Evolutionary conservation across 2,113 vertebrate genomes (phyloP), one percentile per base, ranked within the genome.

Genomic region (Pholis gunnellus): DNA sequence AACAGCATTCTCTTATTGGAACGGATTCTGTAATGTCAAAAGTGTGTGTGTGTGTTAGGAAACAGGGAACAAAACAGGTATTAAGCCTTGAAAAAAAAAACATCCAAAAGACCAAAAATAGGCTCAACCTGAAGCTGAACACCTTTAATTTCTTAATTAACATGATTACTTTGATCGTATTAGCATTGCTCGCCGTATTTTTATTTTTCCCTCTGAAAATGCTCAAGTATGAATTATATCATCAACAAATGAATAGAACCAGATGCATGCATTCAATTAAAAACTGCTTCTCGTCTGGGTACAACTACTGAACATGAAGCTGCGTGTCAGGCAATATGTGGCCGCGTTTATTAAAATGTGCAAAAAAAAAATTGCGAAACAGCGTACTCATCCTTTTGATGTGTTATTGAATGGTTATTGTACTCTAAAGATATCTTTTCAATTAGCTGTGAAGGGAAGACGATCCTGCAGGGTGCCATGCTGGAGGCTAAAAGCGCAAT

Each of bases 1-100:
- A 99, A 95, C 92, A 99, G 95, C 97, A 99, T 96, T 95, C 96
- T 98, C 96, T 98, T 99, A 95, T 97, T 99, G 95, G 98, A 99
- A 94, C 99, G 99, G 95, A 99, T 99, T 95, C 99, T 99, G 97
- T 90, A 88, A 92, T 79, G 83, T 84, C 83, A 91, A 59, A 89
- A 87, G 78, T 79, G 84, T 72, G 88, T 57, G 78, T 77, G 78
- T 69, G 73, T 78, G 84, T 90, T 84, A 34, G 56, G 57, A 86
- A 81, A 88, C 59, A 83, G 14, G 59, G 38, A 67, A 76, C 75
- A 82, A 78, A 84, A 79, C 81, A 85, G 74, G 82, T 84, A 85
- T 54, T 46, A 70, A 67, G 72, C 2, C 63, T 67, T 61, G 36
- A 71, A 27, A 27, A 81, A 64, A 74, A 78, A 85, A 82, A 81